Conservation (phyloP, 2,113 vertebrate genomes). For the Petrocephalus microphthalmus region DNA sequence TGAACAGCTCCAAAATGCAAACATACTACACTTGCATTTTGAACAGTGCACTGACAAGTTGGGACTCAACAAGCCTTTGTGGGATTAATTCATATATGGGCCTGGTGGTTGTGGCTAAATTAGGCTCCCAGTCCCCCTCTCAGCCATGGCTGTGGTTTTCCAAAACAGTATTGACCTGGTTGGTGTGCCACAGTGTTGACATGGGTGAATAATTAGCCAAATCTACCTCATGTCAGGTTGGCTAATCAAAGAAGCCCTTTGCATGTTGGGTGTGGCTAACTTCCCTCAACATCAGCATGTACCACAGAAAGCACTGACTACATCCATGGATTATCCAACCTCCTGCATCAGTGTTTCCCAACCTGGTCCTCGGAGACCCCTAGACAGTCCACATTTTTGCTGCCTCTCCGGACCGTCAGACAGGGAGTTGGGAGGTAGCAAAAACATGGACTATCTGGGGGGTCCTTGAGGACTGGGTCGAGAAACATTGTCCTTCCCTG, state of each 20-base stretch:
- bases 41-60: neutral
- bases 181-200: neutral
- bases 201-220: neutral
- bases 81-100: neutral
- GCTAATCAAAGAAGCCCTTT: neutral
- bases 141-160: neutral
- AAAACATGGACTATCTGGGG: neutral
- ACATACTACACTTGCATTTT: neutral
- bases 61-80: neutral
- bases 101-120: neutral
- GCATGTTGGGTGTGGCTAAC: neutral
- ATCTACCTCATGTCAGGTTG: neutral
- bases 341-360: neutral
- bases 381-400: neutral
- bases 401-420: neutral
- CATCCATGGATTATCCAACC: neutral
- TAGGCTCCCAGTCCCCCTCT: neutral
- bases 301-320: neutral
- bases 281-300: neutral
- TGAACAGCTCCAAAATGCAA: no score
- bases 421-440: neutral
- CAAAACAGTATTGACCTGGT: neutral
- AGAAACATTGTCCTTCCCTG: neutral
- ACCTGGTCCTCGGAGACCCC: neutral
- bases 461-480: neutral